Evolutionary conservation across 2,113 vertebrate genomes (phyloP), one percentile per base, ranked within the genome.

Genomic region (Desmodus rotundus): DNA sequence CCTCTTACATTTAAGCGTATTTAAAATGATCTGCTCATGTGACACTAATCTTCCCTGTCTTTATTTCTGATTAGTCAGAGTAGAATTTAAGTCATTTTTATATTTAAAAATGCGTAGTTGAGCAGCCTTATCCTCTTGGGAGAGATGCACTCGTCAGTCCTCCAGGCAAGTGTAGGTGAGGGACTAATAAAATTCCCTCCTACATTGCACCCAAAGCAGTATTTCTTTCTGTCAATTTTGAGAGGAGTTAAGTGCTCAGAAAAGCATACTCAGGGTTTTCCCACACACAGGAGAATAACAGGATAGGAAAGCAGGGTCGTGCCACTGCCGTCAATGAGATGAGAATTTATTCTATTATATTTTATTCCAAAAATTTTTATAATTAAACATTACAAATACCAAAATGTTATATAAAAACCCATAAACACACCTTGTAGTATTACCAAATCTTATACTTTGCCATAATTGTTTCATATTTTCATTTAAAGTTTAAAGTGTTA

Each of bases 31-130:
- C 97, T 95, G n/a, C 58, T 91, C 58, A 5, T 93, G 88, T 96
- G 93, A 97, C 91, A 93, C 47, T 96, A 96, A 97, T 96, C 96
- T 93, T 91, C 92, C 52, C 90, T 11, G 22, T 97, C 97, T 96
- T 93, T 89, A 96, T 91, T 96, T 78, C 52, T 70, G 82, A 96
- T 95, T 93, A 93, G 54, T 91, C 56, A 58, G 58, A 89, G 70
- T 81, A 90, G 94, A 97, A 85, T 94, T 95, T 96, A 91, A 93
- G 63, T 95, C 90, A 96, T 88, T 96, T 97, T 93, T 92, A 96
- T 95, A 92, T 94, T 91, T 89, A 83, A 86, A 94, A 95, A 70
- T 95, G 88, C 72, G 85, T 87, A 92, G 77, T 54, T 90, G 85
- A 92, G 36, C 88, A 96, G 67, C 58, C 54, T 74, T 63, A 82